phyloP scores from a whole-genome alignment of 2,797 vertebrate species.

The Kryptopterus vitreolus region DNA sequence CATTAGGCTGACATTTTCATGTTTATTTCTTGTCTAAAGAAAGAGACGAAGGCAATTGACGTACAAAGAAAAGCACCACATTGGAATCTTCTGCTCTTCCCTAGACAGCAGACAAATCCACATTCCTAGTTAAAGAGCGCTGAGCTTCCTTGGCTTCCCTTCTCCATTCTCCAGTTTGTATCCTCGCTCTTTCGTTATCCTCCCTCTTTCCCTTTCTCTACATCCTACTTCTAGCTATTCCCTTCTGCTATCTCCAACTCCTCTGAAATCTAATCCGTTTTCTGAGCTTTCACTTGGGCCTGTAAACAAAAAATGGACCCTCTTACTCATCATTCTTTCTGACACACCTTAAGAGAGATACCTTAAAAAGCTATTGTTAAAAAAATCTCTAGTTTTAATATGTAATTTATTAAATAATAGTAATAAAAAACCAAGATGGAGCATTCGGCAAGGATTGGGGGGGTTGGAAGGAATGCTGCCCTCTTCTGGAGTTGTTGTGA shows the following conservation, averaged over 20 bases:
- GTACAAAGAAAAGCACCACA: slow-evolving; percentile 25
- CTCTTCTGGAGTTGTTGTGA: slow-evolving; percentile 21
- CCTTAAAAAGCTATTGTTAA: neutral
- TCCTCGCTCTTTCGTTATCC: neutral
- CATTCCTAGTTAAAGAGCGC: slow-evolving; percentile 50
- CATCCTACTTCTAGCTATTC: neutral
- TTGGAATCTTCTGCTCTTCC: slow-evolving; percentile 18
- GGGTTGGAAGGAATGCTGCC: slow-evolving; percentile 23
- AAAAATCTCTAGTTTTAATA: neutral
- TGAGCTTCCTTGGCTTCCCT: slow-evolving; percentile 38
- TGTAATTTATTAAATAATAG: neutral
- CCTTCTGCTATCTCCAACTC: slow-evolving; percentile 19
- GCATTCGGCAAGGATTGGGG: neutral
- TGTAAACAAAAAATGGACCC: neutral
- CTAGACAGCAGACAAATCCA: slow-evolving; percentile 43
- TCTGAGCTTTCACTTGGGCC: neutral
- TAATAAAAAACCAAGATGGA: neutral
- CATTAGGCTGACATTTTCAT: slow-evolving; percentile 1
- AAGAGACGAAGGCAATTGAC: slow-evolving; percentile 4
- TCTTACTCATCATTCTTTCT: neutral
- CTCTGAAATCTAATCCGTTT: slow-evolving; percentile 15
- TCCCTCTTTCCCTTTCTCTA: neutral
- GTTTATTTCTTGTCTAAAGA: slow-evolving; percentile 21
- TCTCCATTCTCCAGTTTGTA: slow-evolving; percentile 12
- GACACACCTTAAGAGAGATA: neutral